A percentile compares a stretch with the other conserved stretches of the same genome.
These are phyloP conservation scores for Drosophila hydei DNA, from an alignment of 1,140 invertebrate genomes.

Conservation along the genomic window DNA sequence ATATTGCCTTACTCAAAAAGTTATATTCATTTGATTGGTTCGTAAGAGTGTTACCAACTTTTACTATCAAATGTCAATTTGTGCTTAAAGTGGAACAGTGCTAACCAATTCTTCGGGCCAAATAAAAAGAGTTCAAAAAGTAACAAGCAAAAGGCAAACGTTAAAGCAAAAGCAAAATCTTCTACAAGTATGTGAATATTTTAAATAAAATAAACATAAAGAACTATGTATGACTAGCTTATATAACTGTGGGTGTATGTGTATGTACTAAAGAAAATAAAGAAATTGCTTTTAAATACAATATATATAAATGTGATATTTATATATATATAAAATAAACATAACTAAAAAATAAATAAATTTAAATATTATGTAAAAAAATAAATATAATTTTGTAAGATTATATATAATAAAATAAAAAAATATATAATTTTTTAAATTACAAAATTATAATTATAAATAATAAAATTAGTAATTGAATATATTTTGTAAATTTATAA, in stretches of 20 bases:
- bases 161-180: neutral
- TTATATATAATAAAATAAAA: too few relatives aligned
- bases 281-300: neutral
- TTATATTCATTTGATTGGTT: conserved; percentile 13
- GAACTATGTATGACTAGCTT: neutral
- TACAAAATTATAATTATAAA: too few relatives aligned
- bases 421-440: too few relatives aligned
- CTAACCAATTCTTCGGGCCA: neutral
- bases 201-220: conserved; percentile 3
- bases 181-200: conserved; percentile 48
- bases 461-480: too few relatives aligned
- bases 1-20: conserved; percentile 22
- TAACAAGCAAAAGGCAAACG: too few relatives aligned
- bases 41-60: conserved; percentile 16
- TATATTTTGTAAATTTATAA: too few relatives aligned
- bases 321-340: too few relatives aligned
- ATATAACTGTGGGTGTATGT: too few relatives aligned
- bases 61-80: conserved; percentile 12
- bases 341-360: too few relatives aligned
- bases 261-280: neutral
- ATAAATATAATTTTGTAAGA: too few relatives aligned
- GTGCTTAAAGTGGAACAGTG: conserved; percentile 35
- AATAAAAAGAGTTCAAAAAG: neutral
- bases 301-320: neutral
- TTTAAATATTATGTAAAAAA: too few relatives aligned